Evolutionary conservation across 2,113 vertebrate genomes (phyloP), one percentile per base, ranked within the genome.

Genomic region (Leiothrix lutea): DNA sequence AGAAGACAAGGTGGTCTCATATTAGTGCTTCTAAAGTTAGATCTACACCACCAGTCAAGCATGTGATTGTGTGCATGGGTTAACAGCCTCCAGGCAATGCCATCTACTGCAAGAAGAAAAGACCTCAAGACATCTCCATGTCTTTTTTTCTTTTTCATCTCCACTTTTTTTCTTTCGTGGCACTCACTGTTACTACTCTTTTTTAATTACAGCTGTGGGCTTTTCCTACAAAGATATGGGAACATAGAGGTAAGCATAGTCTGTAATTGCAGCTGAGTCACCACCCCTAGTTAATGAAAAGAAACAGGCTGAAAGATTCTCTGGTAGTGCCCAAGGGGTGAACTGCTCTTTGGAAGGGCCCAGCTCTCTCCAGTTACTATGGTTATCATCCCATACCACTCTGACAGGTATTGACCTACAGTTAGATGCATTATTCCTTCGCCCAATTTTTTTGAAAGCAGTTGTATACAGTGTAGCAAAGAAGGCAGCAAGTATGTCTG

Each of bases 31-130:
- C 38, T 64, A 3, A 75, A 58, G 19, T 3, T 23, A 12, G 6
- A 51, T 23, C 65, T 44, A 48, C 18, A 61, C 15, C 40, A 84
- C 6, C 26, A 65, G 31, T 2, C 47, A 79, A 29, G 11, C 1
- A 0, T 14, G 7, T 6, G 2, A 22, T 23, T 14, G 5, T 4
- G 5, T 2, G 0, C 3, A 5, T 8, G 28, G n/a, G 42, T 51
- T 74, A 79, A 66, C 16, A 74, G 24, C 24, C 24, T 26, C 16
- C 1, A 0, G 21, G 20, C 8, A 33, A 31, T 20, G 5, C 12
- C 56, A 65, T 48, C 69, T 57, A 14, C n/a, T n/a, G 8, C 25
- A 87, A 73, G 10, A 33, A 45, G 9, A 65, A 8, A 79, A 66
- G 8, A 29, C 31, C 8, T 31, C 36, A 53, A 38, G 33, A 74